Evolutionary conservation across 2,888 invertebrate genomes (phyloP), one percentile per base, ranked within the genome.

Genomic region (Sarcophaga subvicina): DNA sequence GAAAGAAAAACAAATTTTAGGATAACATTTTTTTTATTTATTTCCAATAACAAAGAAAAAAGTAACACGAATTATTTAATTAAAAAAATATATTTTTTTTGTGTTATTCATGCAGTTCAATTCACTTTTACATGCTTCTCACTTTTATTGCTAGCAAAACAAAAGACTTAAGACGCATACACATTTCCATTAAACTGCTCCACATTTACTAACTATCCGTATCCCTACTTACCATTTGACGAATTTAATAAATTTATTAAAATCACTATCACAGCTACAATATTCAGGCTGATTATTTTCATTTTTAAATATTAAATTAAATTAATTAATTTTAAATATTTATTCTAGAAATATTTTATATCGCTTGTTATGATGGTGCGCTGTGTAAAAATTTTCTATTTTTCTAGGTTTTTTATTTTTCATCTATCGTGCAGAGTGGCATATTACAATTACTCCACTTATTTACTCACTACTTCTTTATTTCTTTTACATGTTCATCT

Each of bases 201-300:
- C 37, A 37, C 0, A 8, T 37, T 37, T 10, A 37, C 10, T 37
- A 10, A 37, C 37, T 37, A 10, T 1, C 8, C 37, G 11, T 79
- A 79, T 82, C 6, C 8, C n/a, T 63, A 67, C 88, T 83, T 89
- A 91, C 91, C 91, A 66, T 90, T 88, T 20, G 88, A 89, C 12
- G 89, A 67, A 64, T 90, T 86, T 47, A 88, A 81, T 17, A 83
- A 88, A 73, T 77, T 85, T n/a, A 90, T 84, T 83, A 89, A 69
- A 62, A 89, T 72, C 67, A 90, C 80, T 90, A 90, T 90, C 90
- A 90, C 90, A 89, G 89, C 82, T 75, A 87, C 49, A 37, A 37
- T 37, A 62, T 85, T 67, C 75, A 85, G 49, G 70, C 82, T 54
- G 20, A 86, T 63, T 77, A 83, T 86, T 62, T 82, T 73, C 86